These are phyloP conservation scores for Pachyseris speciosa DNA, from an alignment of 64 coral and sea anemone genomes.

Conservation along the genomic window DNA sequence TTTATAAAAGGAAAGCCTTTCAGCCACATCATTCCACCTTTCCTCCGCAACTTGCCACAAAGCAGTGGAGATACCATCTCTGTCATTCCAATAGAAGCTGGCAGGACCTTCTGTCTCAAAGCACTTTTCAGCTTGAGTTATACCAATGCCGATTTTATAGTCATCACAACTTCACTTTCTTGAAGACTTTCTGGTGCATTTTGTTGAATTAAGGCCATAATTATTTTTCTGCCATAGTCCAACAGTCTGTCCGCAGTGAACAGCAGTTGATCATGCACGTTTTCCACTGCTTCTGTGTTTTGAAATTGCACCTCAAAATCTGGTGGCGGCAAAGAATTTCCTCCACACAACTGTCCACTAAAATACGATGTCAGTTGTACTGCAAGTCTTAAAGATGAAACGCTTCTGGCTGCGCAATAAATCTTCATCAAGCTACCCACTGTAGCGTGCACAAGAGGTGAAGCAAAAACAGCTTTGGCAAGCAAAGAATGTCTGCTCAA, in stretches of 20 bases:
- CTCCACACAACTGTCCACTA: neutral
- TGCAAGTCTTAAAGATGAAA: neutral
- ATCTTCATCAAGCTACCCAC: slow-evolving; percentile 3
- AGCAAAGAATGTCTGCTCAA: neutral
- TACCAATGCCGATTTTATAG: neutral
- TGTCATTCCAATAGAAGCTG: no score
- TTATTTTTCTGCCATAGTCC: neutral
- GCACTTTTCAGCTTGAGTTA: neutral
- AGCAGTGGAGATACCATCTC: neutral
- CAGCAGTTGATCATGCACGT: neutral
- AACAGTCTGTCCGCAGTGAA: neutral
- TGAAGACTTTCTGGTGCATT: neutral
- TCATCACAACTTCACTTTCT: neutral
- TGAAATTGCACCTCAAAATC: neutral
- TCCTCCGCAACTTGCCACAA: slow-evolving; percentile 22
- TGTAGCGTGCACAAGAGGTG: neutral
- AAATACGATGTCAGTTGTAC: neutral
- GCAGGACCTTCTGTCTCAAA: neutral
- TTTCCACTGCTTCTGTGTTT: neutral
- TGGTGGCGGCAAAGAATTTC: neutral
- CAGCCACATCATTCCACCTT: neutral
- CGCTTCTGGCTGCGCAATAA: neutral
- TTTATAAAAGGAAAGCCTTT: neutral
- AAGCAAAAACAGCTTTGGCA: neutral
- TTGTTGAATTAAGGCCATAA: neutral